Base-by-base conservation (phyloP, 2,113 vertebrate genomes). In the Apaloderma vittatum region DNA sequence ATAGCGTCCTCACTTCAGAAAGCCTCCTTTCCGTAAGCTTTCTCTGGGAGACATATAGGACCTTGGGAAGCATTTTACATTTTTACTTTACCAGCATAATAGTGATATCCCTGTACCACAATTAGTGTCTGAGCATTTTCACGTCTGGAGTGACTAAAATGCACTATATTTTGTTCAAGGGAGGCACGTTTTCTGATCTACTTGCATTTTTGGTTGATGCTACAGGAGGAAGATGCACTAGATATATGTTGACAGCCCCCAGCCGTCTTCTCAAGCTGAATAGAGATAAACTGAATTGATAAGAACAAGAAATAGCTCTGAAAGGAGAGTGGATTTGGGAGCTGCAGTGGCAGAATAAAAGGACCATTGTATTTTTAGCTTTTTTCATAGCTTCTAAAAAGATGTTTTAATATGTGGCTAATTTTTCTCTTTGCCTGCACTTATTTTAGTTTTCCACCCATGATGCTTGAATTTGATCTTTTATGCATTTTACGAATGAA, bases 111-210 rank as follows among this genome's bases (percentile, higher is more conserved):
- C 8, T 71, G 22, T 32, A 67, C 27, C 22, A 72, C 22, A 59
- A 12, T 17, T 49, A 79, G 7, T 22, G 16, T 34, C 32, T 51
- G 16, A 76, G 62, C 19, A 82, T 83, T 65, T 86, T 83, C 13
- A 32, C 7, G 48, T 36, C 54, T 45, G 48, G 12, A 32, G 32
- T 67, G n/a, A 73, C 17, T 68, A 37, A 91, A 94, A 76, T 51
- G 3, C 9, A 32, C 0, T 0, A 11, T 65, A 76, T 20, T 80
- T 89, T 45, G 71, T 63, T 18, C 75, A 74, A 72, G 4, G 5
- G 21, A 75, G 14, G 49, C 10, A n/a, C 0, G 1, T 71, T 88
- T 96, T 74, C 68, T 85, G 49, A 82, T 9, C 15, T 48, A 21
- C 8, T 73, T 15, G 0, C 22, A 26, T 30, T 65, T 87, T 68